Percentiles rank a stretch among this genome's conserved stretches.
phyloP scores from a whole-genome alignment of 2,113 vertebrate genomes.

The Silurus asotus region DNA sequence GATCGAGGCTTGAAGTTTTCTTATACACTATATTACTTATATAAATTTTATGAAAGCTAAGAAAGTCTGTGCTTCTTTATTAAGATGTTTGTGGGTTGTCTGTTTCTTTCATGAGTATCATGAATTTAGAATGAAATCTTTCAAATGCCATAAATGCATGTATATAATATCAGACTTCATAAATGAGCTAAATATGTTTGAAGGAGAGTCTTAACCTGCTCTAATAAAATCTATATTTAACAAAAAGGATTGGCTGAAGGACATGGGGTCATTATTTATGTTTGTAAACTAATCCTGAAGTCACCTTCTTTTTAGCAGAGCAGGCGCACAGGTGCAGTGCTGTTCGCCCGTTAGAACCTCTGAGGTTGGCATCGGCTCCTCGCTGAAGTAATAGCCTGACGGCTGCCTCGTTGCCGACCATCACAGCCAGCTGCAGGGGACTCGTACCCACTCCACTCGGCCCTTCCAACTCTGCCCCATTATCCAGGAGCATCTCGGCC shows the following conservation, averaged over 20 bases:
- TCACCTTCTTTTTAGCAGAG: slow-evolving; percentile 57
- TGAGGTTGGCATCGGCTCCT: slow-evolving; percentile 57
- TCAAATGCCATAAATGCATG: too few species aligned
- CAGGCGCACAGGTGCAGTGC: slow-evolving; percentile 62
- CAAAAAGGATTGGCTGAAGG: too few species aligned
- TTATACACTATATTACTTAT: background rate
- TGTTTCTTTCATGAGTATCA: background rate
- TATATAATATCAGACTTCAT: background rate
- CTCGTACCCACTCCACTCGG: slow-evolving; percentile 48
- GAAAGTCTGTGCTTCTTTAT: background rate
- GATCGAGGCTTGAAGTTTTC: background rate
- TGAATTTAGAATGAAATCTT: background rate
- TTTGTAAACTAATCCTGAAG: background rate
- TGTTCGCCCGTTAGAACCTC: slow-evolving; percentile 49
- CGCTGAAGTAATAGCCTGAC: slow-evolving; percentile 55
- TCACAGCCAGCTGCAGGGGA: slow-evolving; percentile 61
- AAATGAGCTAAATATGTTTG: background rate
- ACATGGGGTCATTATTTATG: background rate
- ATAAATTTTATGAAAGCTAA: background rate
- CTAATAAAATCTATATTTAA: background rate
- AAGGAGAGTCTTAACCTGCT: background rate
- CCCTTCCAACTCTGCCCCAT: slow-evolving; percentile 55
- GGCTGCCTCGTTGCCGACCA: slow-evolving; percentile 51
- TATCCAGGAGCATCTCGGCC: slow-evolving; percentile 56
- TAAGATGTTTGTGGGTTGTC: background rate